Base-by-base conservation (phyloP, 1,140 invertebrate genomes). In the Druon quercuslanigerum region DNA sequence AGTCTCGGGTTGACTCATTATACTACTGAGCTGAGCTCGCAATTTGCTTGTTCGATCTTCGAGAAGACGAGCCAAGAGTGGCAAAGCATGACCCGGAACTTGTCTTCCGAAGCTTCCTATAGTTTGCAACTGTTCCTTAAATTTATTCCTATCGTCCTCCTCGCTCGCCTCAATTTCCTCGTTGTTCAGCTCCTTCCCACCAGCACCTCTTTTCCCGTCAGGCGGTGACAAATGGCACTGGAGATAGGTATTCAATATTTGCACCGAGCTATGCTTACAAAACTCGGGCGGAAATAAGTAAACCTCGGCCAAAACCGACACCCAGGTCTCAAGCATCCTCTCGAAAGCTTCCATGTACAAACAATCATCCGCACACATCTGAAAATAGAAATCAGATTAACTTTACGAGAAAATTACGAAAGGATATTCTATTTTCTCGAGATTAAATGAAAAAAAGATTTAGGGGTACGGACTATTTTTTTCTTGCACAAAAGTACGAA, bases 181-280 rank as follows among this genome's bases (percentile, higher is more conserved):
- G 14, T 91, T 88, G 33, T 91, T 83, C 73, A 87, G 82, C 83
- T 93, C 92, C 56, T 90, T 92, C 83, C 77, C 72, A 7, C 79
- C 77, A 3, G 57, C n/a, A 33, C 87, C 87, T 76, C 96, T 93
- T 66, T 92, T 93, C 12, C 97, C 97, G 88, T 97, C 95, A 1
- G 96, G 97, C 14, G 96, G 93, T 50, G 95, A 94, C 71, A 98
- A 90, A 90, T 97, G 95, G 83, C 94, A 95, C 83, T 95, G 94
- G n/a, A 98, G 84, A 87, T 97, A 97, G 12, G 93, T 94, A 85
- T 96, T 95, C 88, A 98, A 97, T 79, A 98, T 93, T 80, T 92
- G 91, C 1, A 87, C 81, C 14, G 91, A 90, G 80, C 91, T 92
- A 78, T 92, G 91, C 73, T 92, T 89, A 71, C 85, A 93, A 81